Evolutionary conservation across 2,113 vertebrate species (phyloP).

Genomic region (Urocitellus parryii): DNA sequence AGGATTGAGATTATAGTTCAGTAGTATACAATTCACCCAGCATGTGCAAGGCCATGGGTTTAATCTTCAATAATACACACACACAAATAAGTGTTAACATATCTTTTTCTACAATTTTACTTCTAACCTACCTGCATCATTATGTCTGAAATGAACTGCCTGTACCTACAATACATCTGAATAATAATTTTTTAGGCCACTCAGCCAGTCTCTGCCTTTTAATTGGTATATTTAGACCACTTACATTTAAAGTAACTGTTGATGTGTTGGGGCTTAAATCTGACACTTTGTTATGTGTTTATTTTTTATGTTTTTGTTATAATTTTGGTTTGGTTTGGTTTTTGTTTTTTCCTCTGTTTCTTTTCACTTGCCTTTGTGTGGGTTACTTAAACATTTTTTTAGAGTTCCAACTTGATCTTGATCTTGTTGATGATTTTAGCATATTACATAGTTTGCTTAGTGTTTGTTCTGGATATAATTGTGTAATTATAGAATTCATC

Average conservation of each 20-base stretch:
- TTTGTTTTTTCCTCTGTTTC: neutral
- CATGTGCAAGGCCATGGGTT: too few relatives aligned
- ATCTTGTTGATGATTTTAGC: neutral
- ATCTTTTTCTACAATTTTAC: too few relatives aligned
- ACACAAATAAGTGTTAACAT: too few relatives aligned
- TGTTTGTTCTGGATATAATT: neutral
- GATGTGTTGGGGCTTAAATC: neutral
- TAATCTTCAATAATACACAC: too few relatives aligned
- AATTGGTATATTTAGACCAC: neutral
- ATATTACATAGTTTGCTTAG: neutral
- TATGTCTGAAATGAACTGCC: neutral
- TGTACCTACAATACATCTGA: neutral
- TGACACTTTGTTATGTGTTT: neutral
- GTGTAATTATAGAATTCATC: neutral
- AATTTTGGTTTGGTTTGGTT: too few relatives aligned
- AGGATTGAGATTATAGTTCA: too few relatives aligned
- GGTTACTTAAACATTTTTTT: neutral
- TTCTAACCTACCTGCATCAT: neutral
- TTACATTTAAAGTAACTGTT: conserved; percentile 33
- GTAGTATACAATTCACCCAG: too few relatives aligned
- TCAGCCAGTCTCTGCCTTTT: neutral
- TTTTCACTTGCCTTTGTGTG: neutral
- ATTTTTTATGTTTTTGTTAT: neutral
- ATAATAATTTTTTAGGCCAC: neutral
- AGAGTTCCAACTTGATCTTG: neutral